Conservation (phyloP, 2,888 invertebrate species). For the Flexamia atlantica region DNA sequence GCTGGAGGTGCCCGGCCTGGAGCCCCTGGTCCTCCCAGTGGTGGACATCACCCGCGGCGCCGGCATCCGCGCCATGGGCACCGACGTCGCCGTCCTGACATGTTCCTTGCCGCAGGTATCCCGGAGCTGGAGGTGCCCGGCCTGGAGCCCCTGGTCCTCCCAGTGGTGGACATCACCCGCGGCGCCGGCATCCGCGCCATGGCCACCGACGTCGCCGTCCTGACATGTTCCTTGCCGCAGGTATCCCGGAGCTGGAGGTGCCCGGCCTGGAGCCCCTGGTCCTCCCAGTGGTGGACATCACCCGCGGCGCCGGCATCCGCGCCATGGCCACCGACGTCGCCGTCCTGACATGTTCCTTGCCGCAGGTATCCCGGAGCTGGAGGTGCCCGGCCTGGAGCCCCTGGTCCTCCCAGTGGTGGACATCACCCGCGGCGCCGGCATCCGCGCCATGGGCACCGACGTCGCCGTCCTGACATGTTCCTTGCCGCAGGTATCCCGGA, state of each 20-base stretch:
- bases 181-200: constrained; percentile 75
- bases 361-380: constrained; percentile 79
- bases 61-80: constrained; percentile 76
- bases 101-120: constrained; percentile 74
- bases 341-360: no score
- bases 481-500: constrained; percentile 77
- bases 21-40: constrained; percentile 80
- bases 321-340: constrained; percentile 79
- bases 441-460: constrained; percentile 77
- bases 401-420: constrained; percentile 79
- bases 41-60: constrained; percentile 77
- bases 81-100: constrained; percentile 81
- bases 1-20: constrained; percentile 82
- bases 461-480: constrained; percentile 77
- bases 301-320: constrained; percentile 75
- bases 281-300: constrained; percentile 78
- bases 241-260: constrained; percentile 81
- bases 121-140: constrained; percentile 83
- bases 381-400: constrained; percentile 83
- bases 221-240: no score
- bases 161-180: constrained; percentile 80
- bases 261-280: constrained; percentile 83
- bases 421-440: constrained; percentile 76
- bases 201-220: constrained; percentile 79
- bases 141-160: constrained; percentile 80